These are phyloP conservation scores for Butastur rufipennis DNA, from an alignment of 2,113 vertebrate species.

Conservation along the genomic window DNA sequence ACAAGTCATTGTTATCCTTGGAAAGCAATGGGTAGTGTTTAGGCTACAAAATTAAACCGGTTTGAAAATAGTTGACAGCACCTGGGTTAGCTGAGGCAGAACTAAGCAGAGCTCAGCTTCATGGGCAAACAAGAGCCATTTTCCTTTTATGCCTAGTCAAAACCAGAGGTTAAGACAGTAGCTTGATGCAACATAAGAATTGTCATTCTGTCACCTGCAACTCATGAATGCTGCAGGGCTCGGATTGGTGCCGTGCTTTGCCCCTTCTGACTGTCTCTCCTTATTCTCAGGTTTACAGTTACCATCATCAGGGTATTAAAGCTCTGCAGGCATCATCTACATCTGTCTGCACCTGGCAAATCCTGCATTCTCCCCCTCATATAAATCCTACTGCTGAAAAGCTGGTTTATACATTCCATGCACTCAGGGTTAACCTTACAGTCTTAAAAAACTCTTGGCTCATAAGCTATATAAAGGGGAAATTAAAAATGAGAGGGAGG, in stretches of 20 bases:
- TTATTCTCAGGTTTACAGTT: slow-evolving; percentile 28
- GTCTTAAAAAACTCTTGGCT: slow-evolving; percentile 10
- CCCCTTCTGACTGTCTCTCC: not conserved
- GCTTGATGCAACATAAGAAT: not conserved
- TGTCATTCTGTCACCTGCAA: not conserved
- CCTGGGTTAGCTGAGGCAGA: slow-evolving; percentile 8
- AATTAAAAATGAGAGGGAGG: slow-evolving; percentile 24
- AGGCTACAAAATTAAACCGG: not conserved
- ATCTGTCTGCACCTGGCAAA: slow-evolving; percentile 67
- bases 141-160: not conserved
- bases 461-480: not conserved
- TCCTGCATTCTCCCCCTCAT: slow-evolving; percentile 19
- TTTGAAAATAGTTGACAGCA: not conserved
- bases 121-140: not conserved
- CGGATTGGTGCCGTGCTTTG: not conserved
- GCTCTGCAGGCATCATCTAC: slow-evolving; percentile 18
- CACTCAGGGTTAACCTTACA: slow-evolving; percentile 34
- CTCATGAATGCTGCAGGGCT: not conserved
- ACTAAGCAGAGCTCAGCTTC: not conserved
- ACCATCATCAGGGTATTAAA: slow-evolving; percentile 54
- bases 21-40: not conserved
- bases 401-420: slow-evolving; percentile 55
- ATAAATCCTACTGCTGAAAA: slow-evolving; percentile 65
- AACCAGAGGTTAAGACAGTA: not conserved
- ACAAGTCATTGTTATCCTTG: not conserved